phyloP scores from a whole-genome alignment of 2,113 vertebrate species.

The Callocephalon fimbriatum region DNA sequence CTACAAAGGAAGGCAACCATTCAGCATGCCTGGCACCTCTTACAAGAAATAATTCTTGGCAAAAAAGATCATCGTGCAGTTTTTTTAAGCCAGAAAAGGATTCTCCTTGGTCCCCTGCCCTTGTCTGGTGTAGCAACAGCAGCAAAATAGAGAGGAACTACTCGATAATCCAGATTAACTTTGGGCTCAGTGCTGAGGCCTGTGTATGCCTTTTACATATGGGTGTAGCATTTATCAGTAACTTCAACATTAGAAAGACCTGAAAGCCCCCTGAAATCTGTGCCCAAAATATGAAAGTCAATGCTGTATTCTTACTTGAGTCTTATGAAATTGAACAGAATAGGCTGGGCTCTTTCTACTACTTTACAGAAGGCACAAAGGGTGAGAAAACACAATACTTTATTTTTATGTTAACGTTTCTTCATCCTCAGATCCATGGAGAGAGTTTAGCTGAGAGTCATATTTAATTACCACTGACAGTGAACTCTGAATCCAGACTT shows the following conservation, averaged over 20 bases:
- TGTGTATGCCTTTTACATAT: neutral
- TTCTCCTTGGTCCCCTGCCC: neutral
- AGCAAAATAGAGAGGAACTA: neutral
- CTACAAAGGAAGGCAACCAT: neutral
- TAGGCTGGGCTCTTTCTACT: neutral
- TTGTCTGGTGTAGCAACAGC: neutral
- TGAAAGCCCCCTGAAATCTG: neutral
- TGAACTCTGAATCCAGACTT: neutral
- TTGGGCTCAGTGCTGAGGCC: neutral
- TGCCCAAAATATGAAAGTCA: neutral
- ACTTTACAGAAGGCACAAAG: neutral
- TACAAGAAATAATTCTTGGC: neutral
- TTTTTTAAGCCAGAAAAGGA: neutral
- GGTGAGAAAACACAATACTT: neutral
- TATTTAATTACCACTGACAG: slow-evolving; percentile 8
- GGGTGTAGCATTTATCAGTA: neutral
- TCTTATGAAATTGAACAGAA: neutral
- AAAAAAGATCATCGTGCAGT: neutral
- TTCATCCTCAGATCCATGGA: neutral
- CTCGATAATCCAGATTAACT: neutral
- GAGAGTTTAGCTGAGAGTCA: neutral
- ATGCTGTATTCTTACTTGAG: neutral
- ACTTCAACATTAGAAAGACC: neutral
- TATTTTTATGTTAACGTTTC: neutral
- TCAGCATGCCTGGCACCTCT: neutral